Base-by-base conservation (phyloP, 2,113 vertebrate genomes). In the Bubo blakistoni region DNA sequence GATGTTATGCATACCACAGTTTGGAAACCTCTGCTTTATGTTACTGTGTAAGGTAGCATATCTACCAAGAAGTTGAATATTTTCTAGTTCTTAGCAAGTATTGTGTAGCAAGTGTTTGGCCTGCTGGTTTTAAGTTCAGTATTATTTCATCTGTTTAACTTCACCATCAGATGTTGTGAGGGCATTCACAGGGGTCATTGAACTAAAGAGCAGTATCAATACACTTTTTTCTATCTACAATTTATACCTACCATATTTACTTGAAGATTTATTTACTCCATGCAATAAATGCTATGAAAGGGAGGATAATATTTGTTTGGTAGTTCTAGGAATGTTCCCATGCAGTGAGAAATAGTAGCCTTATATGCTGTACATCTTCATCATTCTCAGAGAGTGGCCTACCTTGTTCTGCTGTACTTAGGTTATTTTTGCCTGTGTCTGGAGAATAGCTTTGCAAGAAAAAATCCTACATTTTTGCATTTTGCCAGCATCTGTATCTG, bases 1-100 rank as follows among this genome's bases (percentile, higher is more conserved):
- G 0, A 13, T 16, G 32, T 34, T 65, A 47, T 5, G 22, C 19
- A 29, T 42, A 22, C 5, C 46, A 21, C 17, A 42, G 0, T 80
- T 29, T 83, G 92, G 40, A 90, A 77, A 70, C 27, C 6, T 90
- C 63, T 93, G n/a, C 32, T 81, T 65, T 71, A 11, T 91, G 15
- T 81, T 94, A 58, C 36, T 47, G 0, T 27, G 11, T 59, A 59
- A 76, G 12, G 54, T 24, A 62, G 21, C 11, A 3, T 27, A 32
- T 63, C 15, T 86, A 30, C 26, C 27, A 51, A 86, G 71, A 88
- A 77, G 42, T 7, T 74, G 44, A 83, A 29, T 74, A 49, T 85
- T 82, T 93, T 92, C 54, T 69, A 9, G 3, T 25, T 93, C 38
- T 63, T 55, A 36, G 25, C 11, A 85, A 67, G 61, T 36, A 14